phyloP scores from a whole-genome alignment of 2,113 vertebrate genomes.

The Percina caprodes region DNA sequence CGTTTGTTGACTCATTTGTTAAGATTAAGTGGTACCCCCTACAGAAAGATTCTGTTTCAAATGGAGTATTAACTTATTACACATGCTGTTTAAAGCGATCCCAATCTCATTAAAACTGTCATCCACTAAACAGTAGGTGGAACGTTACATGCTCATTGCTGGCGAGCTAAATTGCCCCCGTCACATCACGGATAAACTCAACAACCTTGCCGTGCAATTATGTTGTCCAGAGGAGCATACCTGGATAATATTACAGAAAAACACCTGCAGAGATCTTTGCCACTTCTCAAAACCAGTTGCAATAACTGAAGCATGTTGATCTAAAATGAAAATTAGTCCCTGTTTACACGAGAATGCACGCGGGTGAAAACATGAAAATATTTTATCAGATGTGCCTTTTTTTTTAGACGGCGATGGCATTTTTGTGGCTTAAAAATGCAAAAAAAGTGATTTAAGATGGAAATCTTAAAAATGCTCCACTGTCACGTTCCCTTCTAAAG shows the following conservation, averaged over 20 bases:
- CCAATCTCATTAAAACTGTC: conserved; percentile 50
- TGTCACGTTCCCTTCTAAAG: no score
- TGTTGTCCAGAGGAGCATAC: conserved; percentile 24
- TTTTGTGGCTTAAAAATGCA: no score
- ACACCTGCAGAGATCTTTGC: conserved; percentile 7
- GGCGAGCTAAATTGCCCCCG: conserved; percentile 5
- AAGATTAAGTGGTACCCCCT: conserved; percentile 25
- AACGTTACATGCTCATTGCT: neutral
- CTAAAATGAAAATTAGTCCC: neutral
- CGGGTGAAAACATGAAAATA: no score
- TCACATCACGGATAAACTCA: conserved; percentile 11
- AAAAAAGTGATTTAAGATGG: no score
- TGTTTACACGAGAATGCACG: no score
- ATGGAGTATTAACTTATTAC: conserved; percentile 37
- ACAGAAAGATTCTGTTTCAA: conserved; percentile 21
- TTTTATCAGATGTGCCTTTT: no score
- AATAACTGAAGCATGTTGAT: neutral
- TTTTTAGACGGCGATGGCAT: no score
- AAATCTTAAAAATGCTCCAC: no score
- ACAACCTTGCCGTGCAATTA: conserved; percentile 27
- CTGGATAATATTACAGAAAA: neutral
- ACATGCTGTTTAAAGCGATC: conserved; percentile 44
- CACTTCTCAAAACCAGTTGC: neutral
- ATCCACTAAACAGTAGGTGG: conserved; percentile 30
- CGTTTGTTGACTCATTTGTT: conserved; percentile 37